Evolutionary conservation across 30 jellyfish, hydroid and myxozoan species (phyloP).

Genomic region (Mastigias papua): DNA sequence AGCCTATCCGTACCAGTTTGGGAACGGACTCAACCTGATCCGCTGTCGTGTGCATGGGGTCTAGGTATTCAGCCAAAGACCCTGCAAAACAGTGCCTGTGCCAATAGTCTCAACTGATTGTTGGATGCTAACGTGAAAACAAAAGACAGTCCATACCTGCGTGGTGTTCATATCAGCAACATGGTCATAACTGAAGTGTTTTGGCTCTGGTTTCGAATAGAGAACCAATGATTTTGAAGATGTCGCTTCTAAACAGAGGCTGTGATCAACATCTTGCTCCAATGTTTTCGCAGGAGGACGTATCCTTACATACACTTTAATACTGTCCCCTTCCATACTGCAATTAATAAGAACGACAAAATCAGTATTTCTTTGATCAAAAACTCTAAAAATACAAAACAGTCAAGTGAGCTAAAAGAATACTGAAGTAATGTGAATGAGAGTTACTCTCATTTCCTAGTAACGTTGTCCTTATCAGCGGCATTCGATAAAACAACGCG

Average conservation of each 20-base stretch:
- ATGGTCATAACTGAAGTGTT: conserved; percentile 91
- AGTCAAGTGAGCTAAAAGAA: neutral
- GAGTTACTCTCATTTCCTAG: neutral
- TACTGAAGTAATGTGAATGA: too few species aligned
- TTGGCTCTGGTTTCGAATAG: conserved; percentile 96
- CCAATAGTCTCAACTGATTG: too few species aligned
- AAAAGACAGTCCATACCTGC: conserved; percentile 66
- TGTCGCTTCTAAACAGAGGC: conserved; percentile 92
- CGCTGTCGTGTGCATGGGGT: too few species aligned
- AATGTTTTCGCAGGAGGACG: conserved; percentile 91
- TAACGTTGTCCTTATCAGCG: neutral
- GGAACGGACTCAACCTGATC: too few species aligned
- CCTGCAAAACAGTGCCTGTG: too few species aligned
- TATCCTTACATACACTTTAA: conserved; percentile 92
- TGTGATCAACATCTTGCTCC: conserved; percentile 87
- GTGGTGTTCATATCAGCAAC: conserved; percentile 97
- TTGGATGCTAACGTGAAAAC: neutral
- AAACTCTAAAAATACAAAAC: neutral
- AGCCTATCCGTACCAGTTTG: too few species aligned
- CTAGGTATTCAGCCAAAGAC: too few species aligned
- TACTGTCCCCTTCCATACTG: conserved; percentile 92
- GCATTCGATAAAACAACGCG: neutral
- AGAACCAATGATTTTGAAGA: conserved; percentile 83
- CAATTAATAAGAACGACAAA: neutral
- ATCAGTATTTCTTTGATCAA: neutral